Conservation (phyloP, 2,113 vertebrate genomes). For the Sitta europaea region DNA sequence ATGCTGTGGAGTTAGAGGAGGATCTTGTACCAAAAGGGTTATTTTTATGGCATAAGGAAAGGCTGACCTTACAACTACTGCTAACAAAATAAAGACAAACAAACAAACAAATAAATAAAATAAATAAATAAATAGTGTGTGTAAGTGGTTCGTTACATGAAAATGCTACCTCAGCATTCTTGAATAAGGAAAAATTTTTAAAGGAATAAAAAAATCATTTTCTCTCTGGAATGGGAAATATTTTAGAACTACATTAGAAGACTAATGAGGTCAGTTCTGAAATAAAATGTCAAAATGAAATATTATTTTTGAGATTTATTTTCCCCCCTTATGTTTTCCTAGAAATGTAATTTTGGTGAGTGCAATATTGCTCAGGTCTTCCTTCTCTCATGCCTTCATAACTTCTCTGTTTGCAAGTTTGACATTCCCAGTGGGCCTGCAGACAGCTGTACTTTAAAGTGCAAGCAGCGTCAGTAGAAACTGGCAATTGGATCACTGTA, state of each 20-base stretch:
- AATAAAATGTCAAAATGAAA: conserved; percentile 13
- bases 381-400: background rate
- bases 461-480: background rate
- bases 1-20: background rate
- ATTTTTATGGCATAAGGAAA: background rate
- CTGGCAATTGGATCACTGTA: background rate
- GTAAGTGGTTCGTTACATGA: background rate
- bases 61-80: background rate
- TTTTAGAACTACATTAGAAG: background rate
- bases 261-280: background rate
- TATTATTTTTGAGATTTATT: background rate
- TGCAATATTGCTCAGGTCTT: background rate
- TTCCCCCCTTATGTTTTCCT: background rate
- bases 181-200: background rate
- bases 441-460: background rate
- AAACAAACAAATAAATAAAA: background rate
- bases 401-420: background rate
- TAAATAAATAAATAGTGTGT: too few species aligned
- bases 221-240: background rate
- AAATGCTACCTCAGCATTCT: background rate
- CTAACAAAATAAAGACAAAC: background rate
- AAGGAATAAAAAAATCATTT: background rate
- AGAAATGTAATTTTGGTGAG: background rate
- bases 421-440: background rate
- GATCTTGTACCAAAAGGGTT: background rate